phyloP scores from a whole-genome alignment of 1,140 invertebrate genomes.

The Drosophila subpulchrella region DNA sequence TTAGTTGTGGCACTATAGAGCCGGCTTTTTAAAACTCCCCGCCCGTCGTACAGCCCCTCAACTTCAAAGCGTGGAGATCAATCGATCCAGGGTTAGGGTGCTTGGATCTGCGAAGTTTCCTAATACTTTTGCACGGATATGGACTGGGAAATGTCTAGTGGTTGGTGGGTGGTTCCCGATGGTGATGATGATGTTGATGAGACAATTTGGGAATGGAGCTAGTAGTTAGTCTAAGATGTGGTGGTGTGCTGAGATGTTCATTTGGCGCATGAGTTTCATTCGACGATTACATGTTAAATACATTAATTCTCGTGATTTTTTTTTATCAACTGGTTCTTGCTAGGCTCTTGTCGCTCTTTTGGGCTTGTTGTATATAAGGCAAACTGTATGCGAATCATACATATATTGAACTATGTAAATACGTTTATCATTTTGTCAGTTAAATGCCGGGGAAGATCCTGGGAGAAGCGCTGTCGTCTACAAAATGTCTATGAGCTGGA shows the following conservation, averaged over 20 bases:
- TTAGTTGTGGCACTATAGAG: constrained; percentile 35
- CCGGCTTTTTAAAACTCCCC: constrained; percentile 11
- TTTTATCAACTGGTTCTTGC: constrained; percentile 20
- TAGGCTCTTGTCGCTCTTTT: constrained; percentile 30
- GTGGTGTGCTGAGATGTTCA: constrained; percentile 33
- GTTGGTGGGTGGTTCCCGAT: background rate
- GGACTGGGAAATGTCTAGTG: constrained; percentile 7
- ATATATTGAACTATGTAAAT: constrained; percentile 82
- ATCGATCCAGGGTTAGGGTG: constrained; percentile 21
- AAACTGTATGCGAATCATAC: constrained; percentile 79
- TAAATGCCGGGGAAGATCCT: constrained; percentile 67
- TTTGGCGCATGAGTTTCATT: constrained; percentile 59
- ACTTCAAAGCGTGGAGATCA: constrained; percentile 60
- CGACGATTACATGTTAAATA: constrained; percentile 54
- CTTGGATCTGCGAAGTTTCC: constrained; percentile 29
- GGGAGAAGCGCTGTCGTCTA: constrained; percentile 26
- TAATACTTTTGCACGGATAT: constrained; percentile 36
- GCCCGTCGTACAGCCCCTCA: constrained; percentile 26
- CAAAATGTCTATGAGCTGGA: constrained; percentile 37
- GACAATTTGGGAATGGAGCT: constrained; percentile 22
- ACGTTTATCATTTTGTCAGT: constrained; percentile 51
- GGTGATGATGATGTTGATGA: background rate
- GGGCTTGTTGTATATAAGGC: constrained; percentile 77
- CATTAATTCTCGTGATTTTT: constrained; percentile 13
- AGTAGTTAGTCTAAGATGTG: constrained; percentile 16